Conservation (phyloP, 2,113 vertebrate species). For the Erythrocercus mccallii region DNA sequence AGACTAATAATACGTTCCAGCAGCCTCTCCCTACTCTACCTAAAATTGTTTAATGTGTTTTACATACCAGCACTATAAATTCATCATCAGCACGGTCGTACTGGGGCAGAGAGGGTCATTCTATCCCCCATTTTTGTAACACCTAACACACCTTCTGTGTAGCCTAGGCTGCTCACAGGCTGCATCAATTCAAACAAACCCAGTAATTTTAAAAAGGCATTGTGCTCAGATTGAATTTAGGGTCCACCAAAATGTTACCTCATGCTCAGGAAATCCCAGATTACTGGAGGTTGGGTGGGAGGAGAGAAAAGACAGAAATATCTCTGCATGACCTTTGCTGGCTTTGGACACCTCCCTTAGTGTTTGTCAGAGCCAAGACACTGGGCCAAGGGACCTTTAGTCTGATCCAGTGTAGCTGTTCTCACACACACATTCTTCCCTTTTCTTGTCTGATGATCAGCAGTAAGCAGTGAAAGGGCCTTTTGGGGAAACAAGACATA, state of each 20-base stretch:
- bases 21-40: background rate
- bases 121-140: background rate
- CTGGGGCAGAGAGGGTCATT: background rate
- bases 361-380: background rate
- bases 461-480: background rate
- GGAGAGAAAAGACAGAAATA: background rate
- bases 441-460: background rate
- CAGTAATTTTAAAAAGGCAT: background rate
- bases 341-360: background rate
- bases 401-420: background rate
- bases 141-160: background rate
- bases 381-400: background rate
- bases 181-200: background rate
- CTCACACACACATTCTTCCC: accelerated
- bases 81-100: background rate
- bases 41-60: background rate
- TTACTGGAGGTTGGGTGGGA: background rate
- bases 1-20: background rate
- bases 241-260: background rate
- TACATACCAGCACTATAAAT: background rate
- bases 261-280: background rate
- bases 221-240: background rate
- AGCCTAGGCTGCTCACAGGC: background rate
- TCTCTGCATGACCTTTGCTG: background rate
- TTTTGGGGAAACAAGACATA: background rate